Base-by-base conservation (phyloP, 1,140 invertebrate species). In the Heliothis subflexa region DNA sequence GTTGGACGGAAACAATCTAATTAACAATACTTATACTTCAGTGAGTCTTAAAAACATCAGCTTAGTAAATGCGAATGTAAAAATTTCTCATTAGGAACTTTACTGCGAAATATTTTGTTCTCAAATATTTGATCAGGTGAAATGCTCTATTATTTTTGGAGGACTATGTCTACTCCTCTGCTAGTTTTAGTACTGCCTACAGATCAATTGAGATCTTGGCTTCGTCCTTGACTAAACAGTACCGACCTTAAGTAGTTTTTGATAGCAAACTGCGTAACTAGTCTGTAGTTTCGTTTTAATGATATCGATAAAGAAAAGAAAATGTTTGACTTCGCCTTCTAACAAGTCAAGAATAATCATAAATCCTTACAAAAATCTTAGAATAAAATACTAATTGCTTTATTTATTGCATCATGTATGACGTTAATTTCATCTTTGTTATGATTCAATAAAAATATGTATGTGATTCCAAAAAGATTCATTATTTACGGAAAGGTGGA, bases 91-190 rank as follows among this genome's bases (percentile, higher is more conserved):
- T 25, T 25, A 25, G 0, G 21, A 25, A 25, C 21, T 2, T 49
- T 73, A 16, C 54, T 49, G 21, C 14, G 55, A 54, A 55, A 71
- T 25, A 49, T 49, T 59, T 12, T 59, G 40, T 47, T 33, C 54
- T 59, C 40, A 73, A 73, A 59, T 73, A 73, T 73, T 59, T 61
- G 47, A 59, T 49, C 55, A 73, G 71, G 16, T 33, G 50, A 40
- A 49, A 73, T 71, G n/a, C 50, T 7, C 14, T 33, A 55, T 55
- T 71, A 71, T 71, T 25, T 70, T 71, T 55, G 47, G 33, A 71
- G 50, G 0, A 71, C 14, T 71, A 13, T 71, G 45, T 71, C 49
- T 33, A n/a, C 50, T 33, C 49, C 9, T 71, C 61, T 47, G 45
- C 33, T 10, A 14, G n/a, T 28, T 71, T 71, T 71, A 71, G 21